These are phyloP conservation scores for Megalops cyprinoides DNA, from an alignment of 2,797 vertebrate genomes.

Conservation along the genomic window DNA sequence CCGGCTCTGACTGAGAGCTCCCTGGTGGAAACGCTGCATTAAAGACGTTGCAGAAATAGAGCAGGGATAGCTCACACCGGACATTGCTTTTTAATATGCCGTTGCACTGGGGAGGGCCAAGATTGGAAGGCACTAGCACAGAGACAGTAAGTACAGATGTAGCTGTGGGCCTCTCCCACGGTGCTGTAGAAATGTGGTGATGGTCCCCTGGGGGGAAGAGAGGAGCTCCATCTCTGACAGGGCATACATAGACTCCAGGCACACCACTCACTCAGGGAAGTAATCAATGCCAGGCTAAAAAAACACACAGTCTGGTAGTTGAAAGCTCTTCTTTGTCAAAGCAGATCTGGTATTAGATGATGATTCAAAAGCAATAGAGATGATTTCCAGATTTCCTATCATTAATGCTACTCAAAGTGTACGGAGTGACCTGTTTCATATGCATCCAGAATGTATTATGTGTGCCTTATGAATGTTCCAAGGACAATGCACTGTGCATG, in stretches of 20 bases:
- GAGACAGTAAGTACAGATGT: not conserved
- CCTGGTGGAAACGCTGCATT: conserved; percentile 6
- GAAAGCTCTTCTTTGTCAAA: not conserved
- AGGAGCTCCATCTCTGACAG: not conserved
- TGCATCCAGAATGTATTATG: not conserved
- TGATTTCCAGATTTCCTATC: not conserved
- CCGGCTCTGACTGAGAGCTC: not conserved
- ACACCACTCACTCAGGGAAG: not conserved
- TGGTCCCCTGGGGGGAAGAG: not conserved
- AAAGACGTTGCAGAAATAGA: not conserved
- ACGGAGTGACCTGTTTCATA: not conserved
- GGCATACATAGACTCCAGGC: not conserved
- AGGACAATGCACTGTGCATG: too few species aligned
- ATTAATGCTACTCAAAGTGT: not conserved
- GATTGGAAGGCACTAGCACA: not conserved
- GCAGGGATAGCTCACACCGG: not conserved
- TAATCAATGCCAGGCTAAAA: not conserved
- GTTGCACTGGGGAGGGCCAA: not conserved
- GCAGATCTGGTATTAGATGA: not conserved
- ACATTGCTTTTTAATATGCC: not conserved
- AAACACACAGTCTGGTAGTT: not conserved
- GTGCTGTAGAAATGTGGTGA: not conserved
- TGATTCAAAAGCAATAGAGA: not conserved
- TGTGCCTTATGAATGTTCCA: not conserved
- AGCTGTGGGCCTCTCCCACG: not conserved